These are phyloP conservation scores for Lamproptera curius DNA, from an alignment of 2,888 invertebrate species.

Conservation along the genomic window DNA sequence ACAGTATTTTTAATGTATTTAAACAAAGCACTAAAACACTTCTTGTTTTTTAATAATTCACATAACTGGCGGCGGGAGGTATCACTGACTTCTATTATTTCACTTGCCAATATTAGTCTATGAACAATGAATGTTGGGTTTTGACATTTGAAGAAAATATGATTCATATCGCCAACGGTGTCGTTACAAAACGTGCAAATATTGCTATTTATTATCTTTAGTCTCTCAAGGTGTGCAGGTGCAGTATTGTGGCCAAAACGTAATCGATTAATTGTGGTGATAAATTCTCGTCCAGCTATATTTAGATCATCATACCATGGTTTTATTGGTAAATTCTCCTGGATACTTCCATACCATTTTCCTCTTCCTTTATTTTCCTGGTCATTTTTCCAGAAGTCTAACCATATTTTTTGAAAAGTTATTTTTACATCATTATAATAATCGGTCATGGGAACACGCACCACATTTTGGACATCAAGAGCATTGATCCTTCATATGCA, in stretches of 20 bases:
- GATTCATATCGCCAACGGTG: no score
- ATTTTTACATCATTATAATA: not conserved
- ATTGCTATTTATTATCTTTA: not conserved
- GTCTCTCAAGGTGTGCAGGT: not conserved
- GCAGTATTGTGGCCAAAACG: not conserved
- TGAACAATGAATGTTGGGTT: no score
- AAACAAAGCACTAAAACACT: no score
- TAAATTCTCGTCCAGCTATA: not conserved
- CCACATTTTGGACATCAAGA: no score
- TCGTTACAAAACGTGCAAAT: not conserved
- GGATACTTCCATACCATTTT: slow-evolving; percentile 13
- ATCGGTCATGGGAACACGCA: not conserved
- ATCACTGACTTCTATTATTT: no score
- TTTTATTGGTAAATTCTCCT: slow-evolving; percentile 7
- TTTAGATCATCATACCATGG: slow-evolving; percentile 4
- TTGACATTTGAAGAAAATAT: no score
- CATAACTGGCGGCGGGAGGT: no score
- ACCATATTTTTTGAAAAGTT: not conserved
- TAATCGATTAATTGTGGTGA: not conserved
- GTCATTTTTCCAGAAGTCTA: not conserved
- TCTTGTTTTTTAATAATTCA: no score
- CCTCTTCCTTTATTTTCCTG: slow-evolving; percentile 1
- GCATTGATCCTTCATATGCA: no score
- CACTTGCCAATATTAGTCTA: no score
- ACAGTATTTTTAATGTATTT: no score